phyloP scores from a whole-genome alignment of 2,113 vertebrate species.

The Pteropus alecto region DNA sequence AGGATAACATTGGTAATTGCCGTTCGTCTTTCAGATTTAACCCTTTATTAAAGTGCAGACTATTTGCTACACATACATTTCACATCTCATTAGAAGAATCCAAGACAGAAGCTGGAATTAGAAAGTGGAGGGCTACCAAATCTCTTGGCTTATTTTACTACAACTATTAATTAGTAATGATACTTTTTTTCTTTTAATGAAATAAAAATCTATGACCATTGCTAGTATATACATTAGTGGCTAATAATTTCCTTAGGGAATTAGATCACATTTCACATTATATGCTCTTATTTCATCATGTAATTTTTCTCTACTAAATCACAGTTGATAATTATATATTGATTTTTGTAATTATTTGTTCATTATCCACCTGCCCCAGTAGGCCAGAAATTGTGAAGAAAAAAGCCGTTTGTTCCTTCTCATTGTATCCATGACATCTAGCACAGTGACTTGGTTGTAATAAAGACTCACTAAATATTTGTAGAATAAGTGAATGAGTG shows the following conservation, averaged over 20 bases:
- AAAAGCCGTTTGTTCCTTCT: not conserved
- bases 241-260: conserved; percentile 35
- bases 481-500: not conserved
- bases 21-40: not conserved
- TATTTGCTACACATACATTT: not conserved
- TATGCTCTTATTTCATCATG: not conserved
- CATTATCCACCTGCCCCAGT: not conserved
- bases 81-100: conserved; percentile 3
- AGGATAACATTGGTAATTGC: not conserved
- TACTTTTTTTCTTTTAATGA: conserved; percentile 19
- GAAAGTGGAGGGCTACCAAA: not conserved
- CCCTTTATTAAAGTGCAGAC: not conserved
- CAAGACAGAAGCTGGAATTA: conserved; percentile 24
- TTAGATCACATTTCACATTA: not conserved
- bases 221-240: not conserved
- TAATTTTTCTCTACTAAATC: conserved; percentile 8
- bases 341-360: conserved; percentile 50
- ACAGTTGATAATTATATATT: conserved; percentile 37
- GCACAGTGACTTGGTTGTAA: not conserved
- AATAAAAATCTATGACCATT: conserved; percentile 2
- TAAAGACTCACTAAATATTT: not conserved
- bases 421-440: not conserved
- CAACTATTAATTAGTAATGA: not conserved
- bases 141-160: conserved; percentile 9
- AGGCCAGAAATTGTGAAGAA: not conserved